Conservation (phyloP, 2,888 invertebrate genomes). For the Tridacna gigas region DNA sequence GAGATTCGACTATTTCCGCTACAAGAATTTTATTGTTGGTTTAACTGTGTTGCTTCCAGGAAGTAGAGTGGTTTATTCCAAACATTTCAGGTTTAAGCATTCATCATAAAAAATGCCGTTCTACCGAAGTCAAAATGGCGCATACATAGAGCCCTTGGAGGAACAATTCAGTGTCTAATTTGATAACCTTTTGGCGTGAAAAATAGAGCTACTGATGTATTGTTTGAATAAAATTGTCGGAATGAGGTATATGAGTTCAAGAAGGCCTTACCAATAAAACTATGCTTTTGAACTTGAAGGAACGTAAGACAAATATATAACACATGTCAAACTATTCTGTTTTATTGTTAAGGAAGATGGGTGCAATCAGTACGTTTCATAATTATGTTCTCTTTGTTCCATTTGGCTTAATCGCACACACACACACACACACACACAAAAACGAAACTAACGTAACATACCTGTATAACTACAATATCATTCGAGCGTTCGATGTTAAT, state of each 20-base stretch:
- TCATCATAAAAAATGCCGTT: too few relatives aligned
- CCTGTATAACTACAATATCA: background rate
- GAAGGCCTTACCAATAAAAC: background rate
- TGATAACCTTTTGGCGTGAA: too few relatives aligned
- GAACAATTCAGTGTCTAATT: too few relatives aligned
- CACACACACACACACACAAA: too few relatives aligned
- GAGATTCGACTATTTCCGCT: background rate
- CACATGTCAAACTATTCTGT: background rate
- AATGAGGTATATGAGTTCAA: background rate
- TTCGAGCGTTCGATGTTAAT: background rate
- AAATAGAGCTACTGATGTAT: too few relatives aligned
- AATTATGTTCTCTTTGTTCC: slow-evolving; percentile 3
- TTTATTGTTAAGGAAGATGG: slow-evolving; percentile 4
- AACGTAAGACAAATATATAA: background rate
- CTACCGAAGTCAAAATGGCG: too few relatives aligned
- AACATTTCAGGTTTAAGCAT: too few relatives aligned
- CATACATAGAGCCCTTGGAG: too few relatives aligned
- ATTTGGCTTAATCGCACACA: background rate
- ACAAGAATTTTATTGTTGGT: background rate
- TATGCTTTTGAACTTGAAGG: background rate
- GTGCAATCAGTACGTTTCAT: background rate
- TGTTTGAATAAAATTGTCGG: too few relatives aligned
- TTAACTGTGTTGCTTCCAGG: too few relatives aligned
- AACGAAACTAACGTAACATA: background rate
- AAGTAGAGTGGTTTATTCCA: too few relatives aligned